Conservation (phyloP, 1,140 invertebrate species). For the Hycleus cichorii region DNA sequence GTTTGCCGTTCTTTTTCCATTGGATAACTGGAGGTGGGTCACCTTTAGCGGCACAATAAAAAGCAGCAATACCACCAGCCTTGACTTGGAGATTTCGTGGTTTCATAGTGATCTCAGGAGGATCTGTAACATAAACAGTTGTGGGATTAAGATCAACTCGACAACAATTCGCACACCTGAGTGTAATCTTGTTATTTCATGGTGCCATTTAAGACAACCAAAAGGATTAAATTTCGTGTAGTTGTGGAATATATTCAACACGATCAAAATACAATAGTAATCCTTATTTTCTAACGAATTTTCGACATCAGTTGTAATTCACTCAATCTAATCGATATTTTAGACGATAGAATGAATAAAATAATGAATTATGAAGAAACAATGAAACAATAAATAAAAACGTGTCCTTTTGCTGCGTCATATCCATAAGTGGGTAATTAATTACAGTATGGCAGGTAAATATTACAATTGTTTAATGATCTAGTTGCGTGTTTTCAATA, state of each 20-base stretch:
- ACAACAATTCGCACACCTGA: slow-evolving; percentile 16
- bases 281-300: no score
- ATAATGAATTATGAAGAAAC: no score
- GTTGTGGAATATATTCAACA: no score
- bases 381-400: no score
- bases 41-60: slow-evolving; percentile 89
- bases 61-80: slow-evolving; percentile 84
- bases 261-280: no score
- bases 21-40: slow-evolving; percentile 81
- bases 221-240: neutral
- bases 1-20: slow-evolving; percentile 86
- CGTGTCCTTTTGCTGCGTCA: neutral
- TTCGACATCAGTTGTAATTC: no score
- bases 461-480: slow-evolving; percentile 29
- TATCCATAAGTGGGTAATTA: slow-evolving; percentile 20
- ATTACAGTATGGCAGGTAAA: slow-evolving; percentile 23
- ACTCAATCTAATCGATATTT: no score
- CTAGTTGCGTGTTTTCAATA: slow-evolving; percentile 23
- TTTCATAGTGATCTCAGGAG: slow-evolving; percentile 79
- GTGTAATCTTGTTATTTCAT: slow-evolving; percentile 16
- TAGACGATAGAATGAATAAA: no score
- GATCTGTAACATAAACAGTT: slow-evolving; percentile 61
- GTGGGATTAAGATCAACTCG: slow-evolving; percentile 10
- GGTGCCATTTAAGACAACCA: slow-evolving; percentile 13
- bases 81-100: slow-evolving; percentile 82